Evolutionary conservation across 2,797 vertebrate species (phyloP).

Genomic region (Chelon auratus): DNA sequence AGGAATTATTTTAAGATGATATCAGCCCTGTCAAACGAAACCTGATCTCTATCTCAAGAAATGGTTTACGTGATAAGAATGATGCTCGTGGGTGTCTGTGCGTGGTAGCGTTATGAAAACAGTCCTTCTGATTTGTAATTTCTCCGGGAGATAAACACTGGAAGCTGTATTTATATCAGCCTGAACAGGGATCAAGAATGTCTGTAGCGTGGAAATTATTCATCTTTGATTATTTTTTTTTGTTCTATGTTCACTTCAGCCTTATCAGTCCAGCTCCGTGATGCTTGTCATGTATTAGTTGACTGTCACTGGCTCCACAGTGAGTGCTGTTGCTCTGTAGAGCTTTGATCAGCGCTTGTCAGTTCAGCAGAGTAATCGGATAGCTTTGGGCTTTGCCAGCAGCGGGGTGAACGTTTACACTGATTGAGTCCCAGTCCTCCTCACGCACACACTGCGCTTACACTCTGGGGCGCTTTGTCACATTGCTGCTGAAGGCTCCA

Average conservation of each 20-base stretch:
- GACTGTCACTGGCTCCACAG: slow-evolving; percentile 17
- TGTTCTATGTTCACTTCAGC: neutral
- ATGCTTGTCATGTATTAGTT: slow-evolving; percentile 23
- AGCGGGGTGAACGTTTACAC: slow-evolving; percentile 25
- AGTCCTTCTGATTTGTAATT: slow-evolving; percentile 44
- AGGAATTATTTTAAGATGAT: slow-evolving; percentile 60
- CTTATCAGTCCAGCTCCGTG: neutral
- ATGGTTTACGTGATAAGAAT: slow-evolving; percentile 53
- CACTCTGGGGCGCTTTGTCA: slow-evolving; percentile 29
- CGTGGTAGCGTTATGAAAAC: slow-evolving; percentile 42
- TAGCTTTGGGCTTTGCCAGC: slow-evolving; percentile 38
- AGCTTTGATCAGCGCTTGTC: slow-evolving; percentile 28
- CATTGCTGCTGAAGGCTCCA: slow-evolving; percentile 24
- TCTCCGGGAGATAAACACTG: slow-evolving; percentile 29
- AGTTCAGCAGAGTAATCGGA: slow-evolving; percentile 38
- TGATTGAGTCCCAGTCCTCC: slow-evolving; percentile 40
- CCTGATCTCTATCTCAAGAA: slow-evolving; percentile 37
- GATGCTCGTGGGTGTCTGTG: slow-evolving; percentile 28
- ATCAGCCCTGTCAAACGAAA: slow-evolving; percentile 36
- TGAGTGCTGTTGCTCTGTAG: slow-evolving; percentile 4
- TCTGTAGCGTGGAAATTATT: too few relatives aligned
- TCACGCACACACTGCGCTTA: slow-evolving; percentile 21
- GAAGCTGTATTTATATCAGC: neutral
- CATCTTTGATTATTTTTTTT: neutral
- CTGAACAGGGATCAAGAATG: slow-evolving; percentile 4